Evolutionary conservation across 2,888 invertebrate genomes (phyloP), one percentile per base, ranked within the genome.

Genomic region (Drosophila mettleri): DNA sequence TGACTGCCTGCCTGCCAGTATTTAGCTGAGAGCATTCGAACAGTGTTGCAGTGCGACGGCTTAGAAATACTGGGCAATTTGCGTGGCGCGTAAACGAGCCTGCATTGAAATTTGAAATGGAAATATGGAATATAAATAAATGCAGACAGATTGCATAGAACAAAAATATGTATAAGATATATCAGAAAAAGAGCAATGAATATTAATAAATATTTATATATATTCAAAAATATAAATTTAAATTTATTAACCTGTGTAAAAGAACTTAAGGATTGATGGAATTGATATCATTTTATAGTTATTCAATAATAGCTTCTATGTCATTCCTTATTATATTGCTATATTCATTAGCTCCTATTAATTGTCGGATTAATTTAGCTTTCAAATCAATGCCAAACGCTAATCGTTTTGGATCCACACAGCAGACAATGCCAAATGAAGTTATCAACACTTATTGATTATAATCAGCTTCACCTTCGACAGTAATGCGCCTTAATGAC

Each of bases 11-110:
- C 16, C 18, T 20, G n/a, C 76, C 79, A 68, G 86, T 86, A 79
- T 79, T 59, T 29, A 31, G 12, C 48, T 9, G 31, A 48, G 45
- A 14, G 31, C 58, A 45, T 39, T 20, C 34, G 0, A 2, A 0
- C 58, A 84, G 81, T 81, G 79, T 78, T 81, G 74, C 71, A 46
- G 87, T 74, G 81, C 85, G 62, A n/a, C 54, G n/a, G 22, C 10
- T 14, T 2, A 2, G 2, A 55, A 65, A 74, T 59, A 74, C 41
- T 22, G 69, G 65, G 14, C 0, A 7, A 0, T 1, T 22, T 4
- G 9, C 2, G 10, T 48, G 9, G 85, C 82, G 81, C 78, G 57
- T 31, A 48, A 43, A 12, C 36, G 27, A n/a, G 0, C 9, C n/a
- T 4, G 5, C 16, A 24, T 69, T 45, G 16, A 77, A 60, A n/a